Conservation (phyloP, 2,797 vertebrate genomes). For the Myiotriccus ornatus region DNA sequence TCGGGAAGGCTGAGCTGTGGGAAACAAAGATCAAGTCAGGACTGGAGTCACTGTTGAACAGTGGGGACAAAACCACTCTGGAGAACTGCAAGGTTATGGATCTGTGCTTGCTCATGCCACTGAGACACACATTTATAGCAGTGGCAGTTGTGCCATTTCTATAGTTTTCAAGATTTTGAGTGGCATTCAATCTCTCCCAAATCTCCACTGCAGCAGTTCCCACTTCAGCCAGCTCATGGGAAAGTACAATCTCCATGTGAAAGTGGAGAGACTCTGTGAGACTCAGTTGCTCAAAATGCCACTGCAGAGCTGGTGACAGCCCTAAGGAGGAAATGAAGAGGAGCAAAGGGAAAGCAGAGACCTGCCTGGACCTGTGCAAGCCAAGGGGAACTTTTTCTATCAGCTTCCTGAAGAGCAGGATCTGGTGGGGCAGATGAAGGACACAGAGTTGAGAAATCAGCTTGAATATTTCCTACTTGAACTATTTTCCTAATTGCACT, state of each 20-base stretch:
- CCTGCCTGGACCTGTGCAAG: neutral
- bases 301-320: neutral
- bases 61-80: neutral
- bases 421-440: neutral
- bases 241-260: neutral
- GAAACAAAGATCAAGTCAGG: neutral
- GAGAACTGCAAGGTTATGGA: neutral
- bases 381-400: neutral
- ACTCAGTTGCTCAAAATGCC: neutral
- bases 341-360: neutral
- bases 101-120: neutral
- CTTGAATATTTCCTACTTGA: neutral
- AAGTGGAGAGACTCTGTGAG: neutral
- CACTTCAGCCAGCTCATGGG: fast-evolving
- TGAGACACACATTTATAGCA: neutral
- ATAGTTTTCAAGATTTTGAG: neutral
- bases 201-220: neutral
- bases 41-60: fast-evolving
- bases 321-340: neutral
- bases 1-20: neutral
- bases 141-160: neutral
- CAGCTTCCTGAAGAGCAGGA: neutral
- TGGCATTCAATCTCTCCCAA: neutral
- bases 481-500: neutral
- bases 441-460: neutral